phyloP scores from a whole-genome alignment of 2,797 vertebrate species.

The Enteromius anoplus region DNA sequence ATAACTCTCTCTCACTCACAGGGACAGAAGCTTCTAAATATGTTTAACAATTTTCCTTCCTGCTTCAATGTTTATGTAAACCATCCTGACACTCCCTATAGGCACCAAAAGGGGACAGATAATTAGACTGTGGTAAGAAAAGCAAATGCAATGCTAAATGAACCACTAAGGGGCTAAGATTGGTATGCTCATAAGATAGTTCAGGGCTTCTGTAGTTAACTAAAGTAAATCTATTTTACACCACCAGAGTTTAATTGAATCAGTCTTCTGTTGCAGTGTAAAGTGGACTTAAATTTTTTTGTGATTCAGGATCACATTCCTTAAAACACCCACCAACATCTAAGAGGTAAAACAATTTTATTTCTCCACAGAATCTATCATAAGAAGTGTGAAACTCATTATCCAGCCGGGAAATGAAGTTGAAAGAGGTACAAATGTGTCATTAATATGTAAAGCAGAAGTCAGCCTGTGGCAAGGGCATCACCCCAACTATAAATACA shows the following conservation, averaged over 20 bases:
- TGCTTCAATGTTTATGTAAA: not conserved
- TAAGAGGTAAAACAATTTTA: not conserved
- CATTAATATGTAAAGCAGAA: slow-evolving; percentile 61
- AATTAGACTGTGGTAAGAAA: not conserved
- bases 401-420: slow-evolving; percentile 66
- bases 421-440: slow-evolving; percentile 66
- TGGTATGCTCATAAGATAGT: not conserved
- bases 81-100: not conserved
- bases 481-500: slow-evolving; percentile 59
- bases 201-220: not conserved
- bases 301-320: not conserved
- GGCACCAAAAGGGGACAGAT: not conserved
- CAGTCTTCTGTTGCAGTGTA: not conserved
- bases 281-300: not conserved
- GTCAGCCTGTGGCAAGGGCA: slow-evolving; percentile 40
- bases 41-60: slow-evolving; percentile 54
- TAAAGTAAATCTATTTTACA: not conserved
- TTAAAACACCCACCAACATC: not conserved
- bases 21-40: slow-evolving; percentile 32
- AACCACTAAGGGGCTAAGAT: not conserved
- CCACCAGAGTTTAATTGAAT: not conserved
- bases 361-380: slow-evolving; percentile 55
- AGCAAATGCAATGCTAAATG: not conserved
- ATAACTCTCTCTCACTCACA: slow-evolving; percentile 43
- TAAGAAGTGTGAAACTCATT: slow-evolving; percentile 60